Evolutionary conservation across 2,888 invertebrate species (phyloP), one percentile per base, ranked within the genome.

Genomic region (Ectemnius continuus): DNA sequence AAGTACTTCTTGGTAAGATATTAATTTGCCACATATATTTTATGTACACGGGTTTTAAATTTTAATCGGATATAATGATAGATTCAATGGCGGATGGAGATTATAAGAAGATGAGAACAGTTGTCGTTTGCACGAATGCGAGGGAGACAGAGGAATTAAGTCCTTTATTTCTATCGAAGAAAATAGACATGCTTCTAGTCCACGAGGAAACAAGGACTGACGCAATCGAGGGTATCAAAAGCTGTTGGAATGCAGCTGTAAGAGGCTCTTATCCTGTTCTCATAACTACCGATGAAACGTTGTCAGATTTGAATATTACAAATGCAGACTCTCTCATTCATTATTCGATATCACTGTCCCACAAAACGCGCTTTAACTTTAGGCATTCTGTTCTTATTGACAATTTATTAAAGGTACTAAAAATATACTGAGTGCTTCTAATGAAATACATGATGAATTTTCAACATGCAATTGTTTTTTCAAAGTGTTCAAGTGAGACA

Each of bases 301-400:
- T 96, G 64, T 91, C 91, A 0, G 93, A 94, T 78, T 86, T 96
- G 66, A 92, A 93, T 71, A 91, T 96, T 5, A 93, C 93, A 0
- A 92, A 95, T 87, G 95, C 95, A 0, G 92, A 93, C 63, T 92
- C 93, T 82, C 90, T 97, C 36, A 92, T 97, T 16, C 96, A 96
- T 88, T 96, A 93, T 89, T 94, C 95, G 2, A 88, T 96, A 79
- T 94, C 95, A 0, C 85, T 90, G 28, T 91, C 92, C 0, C 95
- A 94, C 89, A 94, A 95, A 62, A 85, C 84, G 0, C 92, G 92
- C 85, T 96, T 96, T 87, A 93, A 94, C 60, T 94, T 93, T 84
- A 92, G 97, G 73, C 95, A 96, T 86, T 93, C 94, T 0, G 93
- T 94, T 23, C 91, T 96, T 57, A 92, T 94, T 70, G 93, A 94